A percentile compares a stretch with the other conserved stretches of the same genome.
Conservation (phyloP, 2,888 invertebrate genomes). For the Aquatica leii region DNA sequence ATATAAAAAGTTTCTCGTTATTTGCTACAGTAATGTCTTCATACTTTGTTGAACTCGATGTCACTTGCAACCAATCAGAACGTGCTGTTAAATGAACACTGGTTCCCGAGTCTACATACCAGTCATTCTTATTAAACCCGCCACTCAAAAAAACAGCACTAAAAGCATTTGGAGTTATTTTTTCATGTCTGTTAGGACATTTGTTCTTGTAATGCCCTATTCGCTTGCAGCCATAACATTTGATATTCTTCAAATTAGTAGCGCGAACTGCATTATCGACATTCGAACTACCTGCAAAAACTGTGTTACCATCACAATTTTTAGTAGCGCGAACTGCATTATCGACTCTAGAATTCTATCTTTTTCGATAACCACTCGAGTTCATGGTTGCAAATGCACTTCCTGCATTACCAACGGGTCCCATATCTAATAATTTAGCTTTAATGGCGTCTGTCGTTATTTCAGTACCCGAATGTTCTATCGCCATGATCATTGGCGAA, state of each 20-base stretch:
- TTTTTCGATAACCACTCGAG: no score
- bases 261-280: neutral
- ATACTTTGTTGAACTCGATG: constrained; percentile 15
- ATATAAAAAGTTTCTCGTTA: no score
- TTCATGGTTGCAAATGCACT: neutral
- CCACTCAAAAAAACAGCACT: constrained; percentile 42
- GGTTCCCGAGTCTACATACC: constrained; percentile 42
- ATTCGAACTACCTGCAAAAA: no score
- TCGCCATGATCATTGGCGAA: constrained; percentile 39
- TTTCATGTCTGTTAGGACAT: constrained; percentile 30
- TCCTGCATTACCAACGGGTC: neutral
- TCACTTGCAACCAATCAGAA: constrained; percentile 16
- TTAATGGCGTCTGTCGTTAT: constrained; percentile 34
- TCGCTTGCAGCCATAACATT: constrained; percentile 40
- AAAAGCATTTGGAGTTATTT: constrained; percentile 33
- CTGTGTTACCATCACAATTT: constrained; percentile 6
- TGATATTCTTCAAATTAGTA: constrained; percentile 27
- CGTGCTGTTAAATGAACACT: constrained; percentile 40
- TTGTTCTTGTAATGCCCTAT: constrained; percentile 41
- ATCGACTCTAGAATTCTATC: neutral
- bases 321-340: constrained; percentile 14
- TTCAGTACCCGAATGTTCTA: constrained; percentile 35
- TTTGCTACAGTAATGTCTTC: no score
- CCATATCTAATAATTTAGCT: constrained; percentile 29
- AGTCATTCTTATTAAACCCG: constrained; percentile 32